Evolutionary conservation across 1,140 invertebrate species (phyloP).

Genomic region (Augochlora pura): DNA sequence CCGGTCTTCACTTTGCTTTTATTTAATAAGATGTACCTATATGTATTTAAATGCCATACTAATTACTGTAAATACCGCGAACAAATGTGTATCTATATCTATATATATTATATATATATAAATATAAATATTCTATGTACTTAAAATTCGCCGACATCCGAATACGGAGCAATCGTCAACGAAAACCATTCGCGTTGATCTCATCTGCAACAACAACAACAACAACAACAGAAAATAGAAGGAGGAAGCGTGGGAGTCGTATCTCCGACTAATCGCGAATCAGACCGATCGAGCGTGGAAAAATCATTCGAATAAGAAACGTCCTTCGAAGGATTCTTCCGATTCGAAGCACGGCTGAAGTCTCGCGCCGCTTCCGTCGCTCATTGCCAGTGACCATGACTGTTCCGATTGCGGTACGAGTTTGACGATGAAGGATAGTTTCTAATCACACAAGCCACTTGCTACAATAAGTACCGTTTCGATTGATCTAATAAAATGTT

Average conservation of each 20-base stretch:
- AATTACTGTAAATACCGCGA: conserved; percentile 70
- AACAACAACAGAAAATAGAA: background rate
- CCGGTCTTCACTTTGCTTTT: conserved; percentile 54
- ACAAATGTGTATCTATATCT: conserved; percentile 59
- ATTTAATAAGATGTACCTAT: conserved; percentile 69
- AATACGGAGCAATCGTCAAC: conserved; percentile 30
- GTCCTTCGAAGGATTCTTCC: background rate
- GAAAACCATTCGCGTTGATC: conserved; percentile 47
- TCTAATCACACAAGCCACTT: conserved; percentile 30
- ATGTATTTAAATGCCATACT: conserved; percentile 72
- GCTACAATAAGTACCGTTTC: conserved; percentile 48
- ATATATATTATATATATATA: conserved; percentile 38
- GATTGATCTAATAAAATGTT: conserved; percentile 58
- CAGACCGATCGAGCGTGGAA: background rate
- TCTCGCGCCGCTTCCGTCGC: background rate
- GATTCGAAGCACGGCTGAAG: background rate
- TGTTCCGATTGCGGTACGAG: conserved; percentile 28
- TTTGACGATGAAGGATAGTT: conserved; percentile 19
- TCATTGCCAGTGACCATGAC: background rate
- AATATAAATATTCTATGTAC: conserved; percentile 52
- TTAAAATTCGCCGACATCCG: conserved; percentile 18
- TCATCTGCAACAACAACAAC: conserved; percentile 34
- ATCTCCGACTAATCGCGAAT: background rate
- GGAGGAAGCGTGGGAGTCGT: background rate
- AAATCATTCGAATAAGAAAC: background rate